phyloP scores from a whole-genome alignment of 2,113 vertebrate genomes.

The Puntigrus tetrazona region DNA sequence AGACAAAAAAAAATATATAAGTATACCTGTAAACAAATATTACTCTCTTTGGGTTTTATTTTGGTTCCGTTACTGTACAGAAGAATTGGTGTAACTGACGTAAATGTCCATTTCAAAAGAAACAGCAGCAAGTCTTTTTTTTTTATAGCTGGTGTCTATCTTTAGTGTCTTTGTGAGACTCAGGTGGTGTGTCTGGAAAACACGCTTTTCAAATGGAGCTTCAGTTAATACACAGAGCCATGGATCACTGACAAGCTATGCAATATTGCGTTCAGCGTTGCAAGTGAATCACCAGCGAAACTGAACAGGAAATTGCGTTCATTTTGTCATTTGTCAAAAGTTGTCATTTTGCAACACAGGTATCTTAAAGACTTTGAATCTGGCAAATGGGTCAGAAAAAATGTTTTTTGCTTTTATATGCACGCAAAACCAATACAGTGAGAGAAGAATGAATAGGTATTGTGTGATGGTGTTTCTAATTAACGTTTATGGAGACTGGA shows the following conservation, averaged over 20 bases:
- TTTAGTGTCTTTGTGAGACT: conserved; percentile 50
- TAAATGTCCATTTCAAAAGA: too few species aligned
- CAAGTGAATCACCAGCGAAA: too few species aligned
- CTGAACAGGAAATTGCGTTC: too few species aligned
- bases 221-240: too few species aligned
- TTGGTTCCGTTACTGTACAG: background rate
- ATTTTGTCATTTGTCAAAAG: too few species aligned
- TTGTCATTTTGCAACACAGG: background rate
- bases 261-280: too few species aligned
- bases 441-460: too few species aligned
- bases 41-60: background rate
- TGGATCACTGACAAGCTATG: too few species aligned
- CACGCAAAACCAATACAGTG: background rate
- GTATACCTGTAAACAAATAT: background rate
- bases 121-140: conserved; percentile 52
- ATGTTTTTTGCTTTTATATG: background rate
- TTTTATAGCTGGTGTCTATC: conserved; percentile 47
- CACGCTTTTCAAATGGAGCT: too few species aligned
- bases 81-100: background rate
- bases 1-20: too few species aligned
- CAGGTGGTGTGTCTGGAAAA: conserved; percentile 67
- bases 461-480: conserved; percentile 5
- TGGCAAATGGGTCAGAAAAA: background rate
- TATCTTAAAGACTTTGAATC: conserved; percentile 21
- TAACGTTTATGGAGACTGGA: background rate